phyloP scores from a whole-genome alignment of 2,888 invertebrate genomes.

The Morpho deidamia region DNA sequence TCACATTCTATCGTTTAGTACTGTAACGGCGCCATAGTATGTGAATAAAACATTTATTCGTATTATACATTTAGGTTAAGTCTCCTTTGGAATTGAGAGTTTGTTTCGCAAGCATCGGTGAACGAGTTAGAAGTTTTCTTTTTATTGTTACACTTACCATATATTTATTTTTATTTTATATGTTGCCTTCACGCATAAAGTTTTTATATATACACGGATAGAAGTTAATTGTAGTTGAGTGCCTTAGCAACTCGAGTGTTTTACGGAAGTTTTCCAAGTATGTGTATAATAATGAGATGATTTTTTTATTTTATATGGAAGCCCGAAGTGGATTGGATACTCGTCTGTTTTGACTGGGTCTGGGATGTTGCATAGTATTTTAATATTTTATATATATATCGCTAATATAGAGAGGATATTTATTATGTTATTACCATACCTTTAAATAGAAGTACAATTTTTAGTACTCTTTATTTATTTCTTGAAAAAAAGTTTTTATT shows the following conservation, averaged over 20 bases:
- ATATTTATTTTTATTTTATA: constrained; percentile 35
- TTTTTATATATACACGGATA: constrained; percentile 53
- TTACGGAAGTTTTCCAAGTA: constrained; percentile 55
- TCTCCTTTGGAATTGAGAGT: constrained; percentile 68
- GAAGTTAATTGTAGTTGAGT: constrained; percentile 67
- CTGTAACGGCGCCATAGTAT: constrained; percentile 59
- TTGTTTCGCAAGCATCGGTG: constrained; percentile 63
- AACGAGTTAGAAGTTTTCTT: constrained; percentile 53
- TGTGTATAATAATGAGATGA: constrained; percentile 21
- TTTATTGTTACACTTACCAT: constrained; percentile 34
- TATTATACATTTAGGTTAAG: constrained; percentile 69
- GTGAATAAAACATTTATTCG: constrained; percentile 67
- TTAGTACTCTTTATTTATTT: constrained; percentile 36
- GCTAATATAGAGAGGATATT: constrained; percentile 38
- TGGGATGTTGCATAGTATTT: constrained; percentile 33
- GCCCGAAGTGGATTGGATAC: constrained; percentile 2
- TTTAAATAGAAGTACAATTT: constrained; percentile 38
- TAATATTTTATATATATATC: constrained; percentile 37
- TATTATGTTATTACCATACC: constrained; percentile 30
- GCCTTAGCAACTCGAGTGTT: constrained; percentile 75
- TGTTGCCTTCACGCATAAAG: constrained; percentile 54
- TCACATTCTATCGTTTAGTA: constrained; percentile 50
- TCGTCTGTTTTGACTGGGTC: constrained; percentile 27
- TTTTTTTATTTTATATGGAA: constrained; percentile 19
- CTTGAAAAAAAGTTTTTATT: constrained; percentile 41